Percentiles rank a stretch among this genome's conserved stretches.
Evolutionary conservation across 2,888 invertebrate species (phyloP).

Genomic region (Lysandra coridon): DNA sequence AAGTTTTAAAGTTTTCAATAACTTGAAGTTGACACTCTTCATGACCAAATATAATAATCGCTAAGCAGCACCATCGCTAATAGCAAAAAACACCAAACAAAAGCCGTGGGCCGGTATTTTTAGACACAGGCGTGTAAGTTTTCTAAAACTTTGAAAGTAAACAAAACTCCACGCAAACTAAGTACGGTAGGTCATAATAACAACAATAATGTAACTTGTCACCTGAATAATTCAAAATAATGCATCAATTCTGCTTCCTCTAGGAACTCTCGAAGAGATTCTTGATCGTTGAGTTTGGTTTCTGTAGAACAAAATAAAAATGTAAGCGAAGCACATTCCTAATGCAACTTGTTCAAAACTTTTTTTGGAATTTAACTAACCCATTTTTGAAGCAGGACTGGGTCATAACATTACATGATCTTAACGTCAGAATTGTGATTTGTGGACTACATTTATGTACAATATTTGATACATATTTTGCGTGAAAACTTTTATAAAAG

Average conservation of each 20-base stretch:
- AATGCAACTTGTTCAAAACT: not conserved
- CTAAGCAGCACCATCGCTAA: not conserved
- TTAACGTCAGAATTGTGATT: not conserved
- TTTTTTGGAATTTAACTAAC: constrained; percentile 44
- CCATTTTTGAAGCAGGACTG: constrained; percentile 44
- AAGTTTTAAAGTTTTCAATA: not conserved
- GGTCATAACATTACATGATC: not conserved
- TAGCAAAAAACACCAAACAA: not conserved
- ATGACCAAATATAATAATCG: not conserved
- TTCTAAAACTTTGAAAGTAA: constrained; percentile 29
- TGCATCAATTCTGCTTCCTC: constrained; percentile 96
- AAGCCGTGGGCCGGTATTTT: not conserved
- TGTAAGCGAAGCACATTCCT: constrained; percentile 21
- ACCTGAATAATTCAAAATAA: constrained; percentile 82
- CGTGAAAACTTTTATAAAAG: not conserved
- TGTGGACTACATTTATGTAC: not conserved
- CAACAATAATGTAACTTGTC: constrained; percentile 27
- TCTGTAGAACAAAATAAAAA: constrained; percentile 53
- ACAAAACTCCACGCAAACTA: constrained; percentile 26
- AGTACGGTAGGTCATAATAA: not conserved
- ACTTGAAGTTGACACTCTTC: not conserved
- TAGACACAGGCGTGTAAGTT: constrained; percentile 4
- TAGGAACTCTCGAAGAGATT: constrained; percentile 86
- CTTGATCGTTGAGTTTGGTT: constrained; percentile 56
- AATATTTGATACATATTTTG: not conserved